Base-by-base conservation (phyloP, 2,888 invertebrate genomes). In the Cryptocephalus moraei region DNA sequence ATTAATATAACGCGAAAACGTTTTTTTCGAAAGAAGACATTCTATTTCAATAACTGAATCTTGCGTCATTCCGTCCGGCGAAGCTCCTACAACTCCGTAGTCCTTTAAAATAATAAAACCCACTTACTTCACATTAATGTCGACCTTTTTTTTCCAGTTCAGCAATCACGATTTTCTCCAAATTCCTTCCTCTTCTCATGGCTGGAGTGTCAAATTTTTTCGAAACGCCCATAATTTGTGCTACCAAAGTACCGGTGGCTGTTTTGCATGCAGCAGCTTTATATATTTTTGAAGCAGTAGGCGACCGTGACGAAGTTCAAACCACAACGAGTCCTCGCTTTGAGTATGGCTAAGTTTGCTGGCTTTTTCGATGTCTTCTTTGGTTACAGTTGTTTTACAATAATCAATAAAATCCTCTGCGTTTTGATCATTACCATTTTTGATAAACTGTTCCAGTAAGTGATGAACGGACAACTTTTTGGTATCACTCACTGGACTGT, bases 251-350 rank as follows among this genome's bases (percentile, higher is more conserved):
- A 11, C 47, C 45, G 40, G 44, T 44, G 33, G 14, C 33, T 46
- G 48, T 45, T 33, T 48, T 39, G 31, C 48, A 48, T n/a, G 9
- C 14, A 33, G 39, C 39, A 8, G 22, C 48, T 41, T 41, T 13
- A 39, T 39, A 13, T 9, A 13, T 13, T 13, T 39, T 39, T 43
- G 33, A 63, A 44, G 62, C 63, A 12, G 62, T 64, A 64, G 43
- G 8, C 62, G 44, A 41, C 61, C 62, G 56, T 63, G 63, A 41
- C 64, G 50, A 9, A 62, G 44, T 49, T 64, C 60, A 46, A 53
- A 48, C 63, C 64, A 64, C 33, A 55, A 13, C 44, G 22, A 44
- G 40, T 36, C 49, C 41, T 51, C 42, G 36, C 45, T 9, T 44
- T 55, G 53, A 8, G 43, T n/a, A n/a, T n/a, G n/a, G n/a, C n/a